Conservation (phyloP, 2,888 invertebrate genomes). For the Eupithecia abbreviata region DNA sequence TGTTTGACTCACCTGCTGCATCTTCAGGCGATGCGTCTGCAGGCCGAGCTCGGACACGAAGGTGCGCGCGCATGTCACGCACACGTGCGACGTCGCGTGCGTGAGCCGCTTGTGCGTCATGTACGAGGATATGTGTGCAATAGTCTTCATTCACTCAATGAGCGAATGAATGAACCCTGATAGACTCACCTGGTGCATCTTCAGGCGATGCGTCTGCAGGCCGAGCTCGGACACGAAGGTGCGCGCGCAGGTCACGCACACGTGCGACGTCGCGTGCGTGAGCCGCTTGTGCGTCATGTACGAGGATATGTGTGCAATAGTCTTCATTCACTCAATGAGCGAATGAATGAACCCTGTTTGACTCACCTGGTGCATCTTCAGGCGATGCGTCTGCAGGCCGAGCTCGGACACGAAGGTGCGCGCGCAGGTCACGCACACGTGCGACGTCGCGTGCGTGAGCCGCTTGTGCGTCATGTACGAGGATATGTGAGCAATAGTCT, state of each 20-base stretch:
- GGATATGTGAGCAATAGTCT: neutral
- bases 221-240: constrained; percentile 33
- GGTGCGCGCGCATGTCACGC: constrained; percentile 28
- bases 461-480: constrained; percentile 29
- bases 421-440: constrained; percentile 32
- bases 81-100: neutral
- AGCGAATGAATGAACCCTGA: constrained; percentile 21
- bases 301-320: neutral
- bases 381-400: constrained; percentile 26
- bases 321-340: neutral
- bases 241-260: constrained; percentile 27
- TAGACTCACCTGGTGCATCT: constrained; percentile 44
- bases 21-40: constrained; percentile 23
- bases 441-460: constrained; percentile 25
- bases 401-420: constrained; percentile 32
- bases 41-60: constrained; percentile 32
- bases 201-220: constrained; percentile 22
- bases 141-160: neutral
- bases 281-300: neutral
- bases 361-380: constrained; percentile 45
- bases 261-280: neutral
- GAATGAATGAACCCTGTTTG: constrained; percentile 19
- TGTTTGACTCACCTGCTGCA: constrained; percentile 44
- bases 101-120: neutral
- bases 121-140: neutral